These are phyloP conservation scores for Drosophila prolongata DNA, from an alignment of 2,888 invertebrate species.

Conservation along the genomic window DNA sequence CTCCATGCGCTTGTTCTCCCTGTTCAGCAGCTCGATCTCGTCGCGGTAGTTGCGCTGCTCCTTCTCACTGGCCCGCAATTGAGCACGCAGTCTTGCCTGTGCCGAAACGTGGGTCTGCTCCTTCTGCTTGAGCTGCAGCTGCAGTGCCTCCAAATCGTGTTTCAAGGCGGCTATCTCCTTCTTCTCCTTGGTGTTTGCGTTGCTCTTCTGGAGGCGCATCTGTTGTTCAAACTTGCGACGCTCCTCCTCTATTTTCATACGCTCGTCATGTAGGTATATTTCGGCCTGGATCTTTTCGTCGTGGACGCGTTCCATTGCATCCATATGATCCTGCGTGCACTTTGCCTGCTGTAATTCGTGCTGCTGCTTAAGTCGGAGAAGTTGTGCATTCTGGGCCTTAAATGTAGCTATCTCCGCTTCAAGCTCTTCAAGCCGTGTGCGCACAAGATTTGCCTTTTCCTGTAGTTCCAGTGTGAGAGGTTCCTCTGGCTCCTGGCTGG, in stretches of 20 bases:
- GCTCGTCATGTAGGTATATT: constrained; percentile 89
- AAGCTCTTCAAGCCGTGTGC: constrained; percentile 87
- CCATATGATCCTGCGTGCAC: constrained; percentile 87
- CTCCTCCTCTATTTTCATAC: constrained; percentile 88
- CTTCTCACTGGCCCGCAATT: constrained; percentile 89
- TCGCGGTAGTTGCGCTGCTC: constrained; percentile 88
- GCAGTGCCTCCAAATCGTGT: constrained; percentile 88
- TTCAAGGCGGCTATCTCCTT: constrained; percentile 88
- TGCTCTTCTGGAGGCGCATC: constrained; percentile 88
- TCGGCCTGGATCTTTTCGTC: constrained; percentile 88
- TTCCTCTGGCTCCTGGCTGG: constrained; percentile 27
- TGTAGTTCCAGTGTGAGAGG: constrained; percentile 65
- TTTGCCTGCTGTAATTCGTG: constrained; percentile 87
- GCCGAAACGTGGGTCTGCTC: constrained; percentile 90
- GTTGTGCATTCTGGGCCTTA: constrained; percentile 85
- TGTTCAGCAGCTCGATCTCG: constrained; percentile 89
- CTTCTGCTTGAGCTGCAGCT: constrained; percentile 89
- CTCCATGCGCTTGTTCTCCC: constrained; percentile 88
- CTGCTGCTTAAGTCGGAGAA: constrained; percentile 86
- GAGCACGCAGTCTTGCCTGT: constrained; percentile 90
- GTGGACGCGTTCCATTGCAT: constrained; percentile 87
- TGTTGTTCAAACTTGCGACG: constrained; percentile 88
- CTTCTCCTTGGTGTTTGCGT: constrained; percentile 89
- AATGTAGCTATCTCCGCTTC: constrained; percentile 88
- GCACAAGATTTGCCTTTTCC: constrained; percentile 69